These are phyloP conservation scores for Drosophila bifasciata DNA, from an alignment of 1,140 invertebrate genomes.

Conservation along the genomic window DNA sequence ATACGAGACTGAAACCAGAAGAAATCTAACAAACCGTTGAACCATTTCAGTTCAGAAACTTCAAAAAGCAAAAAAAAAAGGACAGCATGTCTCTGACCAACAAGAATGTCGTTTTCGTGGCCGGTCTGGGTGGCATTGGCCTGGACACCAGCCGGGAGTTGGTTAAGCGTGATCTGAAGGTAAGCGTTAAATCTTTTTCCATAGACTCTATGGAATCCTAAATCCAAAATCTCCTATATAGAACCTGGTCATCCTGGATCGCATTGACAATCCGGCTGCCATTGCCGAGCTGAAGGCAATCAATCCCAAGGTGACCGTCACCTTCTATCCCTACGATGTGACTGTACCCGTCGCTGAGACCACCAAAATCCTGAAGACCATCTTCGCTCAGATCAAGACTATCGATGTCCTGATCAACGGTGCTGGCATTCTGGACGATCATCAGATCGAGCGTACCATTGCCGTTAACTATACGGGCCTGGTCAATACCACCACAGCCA, in stretches of 20 bases:
- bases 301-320: constrained; percentile 72
- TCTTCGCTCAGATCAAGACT: constrained; percentile 66
- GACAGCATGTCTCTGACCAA: constrained; percentile 62
- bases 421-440: constrained; percentile 75
- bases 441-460: constrained; percentile 77
- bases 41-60: constrained; percentile 33
- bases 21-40: constrained; percentile 30
- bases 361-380: constrained; percentile 60
- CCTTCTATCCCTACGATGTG: constrained; percentile 73
- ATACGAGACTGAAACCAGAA: constrained; percentile 33
- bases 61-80: constrained; percentile 3
- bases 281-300: constrained; percentile 67
- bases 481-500: constrained; percentile 75
- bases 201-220: neutral
- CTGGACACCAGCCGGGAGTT: constrained; percentile 69
- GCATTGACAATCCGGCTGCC: constrained; percentile 66
- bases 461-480: constrained; percentile 78
- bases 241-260: constrained; percentile 74
- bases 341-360: constrained; percentile 60
- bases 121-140: constrained; percentile 75
- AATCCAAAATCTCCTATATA: neutral
- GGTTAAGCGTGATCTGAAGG: constrained; percentile 62
- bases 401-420: constrained; percentile 78
- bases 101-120: constrained; percentile 78
- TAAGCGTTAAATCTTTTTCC: neutral